Evolutionary conservation across 2,888 invertebrate genomes (phyloP).

Genomic region (Penaeus monodon): DNA sequence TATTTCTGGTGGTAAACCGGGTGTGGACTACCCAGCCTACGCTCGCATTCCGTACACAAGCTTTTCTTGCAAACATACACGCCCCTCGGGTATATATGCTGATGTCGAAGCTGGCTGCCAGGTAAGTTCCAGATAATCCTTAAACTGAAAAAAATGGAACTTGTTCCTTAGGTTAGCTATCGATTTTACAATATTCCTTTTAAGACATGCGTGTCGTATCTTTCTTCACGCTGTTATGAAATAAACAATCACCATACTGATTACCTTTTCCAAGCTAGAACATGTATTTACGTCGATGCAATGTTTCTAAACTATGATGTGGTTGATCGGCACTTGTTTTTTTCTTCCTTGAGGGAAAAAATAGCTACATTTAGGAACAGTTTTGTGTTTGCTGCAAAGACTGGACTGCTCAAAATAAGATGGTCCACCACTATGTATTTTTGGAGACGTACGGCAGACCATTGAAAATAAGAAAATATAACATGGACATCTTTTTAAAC

Average conservation of each 20-base stretch:
- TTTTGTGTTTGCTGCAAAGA: too few relatives aligned
- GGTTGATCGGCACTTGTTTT: too few relatives aligned
- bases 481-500: too few relatives aligned
- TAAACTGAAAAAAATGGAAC: not conserved
- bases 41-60: constrained; percentile 82
- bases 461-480: too few relatives aligned
- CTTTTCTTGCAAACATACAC: constrained; percentile 84
- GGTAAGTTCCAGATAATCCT: constrained; percentile 71
- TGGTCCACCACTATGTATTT: too few relatives aligned
- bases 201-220: not conserved
- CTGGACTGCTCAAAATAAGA: too few relatives aligned
- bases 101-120: constrained; percentile 90
- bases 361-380: too few relatives aligned
- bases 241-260: too few relatives aligned
- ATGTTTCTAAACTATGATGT: not conserved
- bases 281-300: not conserved
- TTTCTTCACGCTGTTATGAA: too few relatives aligned
- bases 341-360: too few relatives aligned
- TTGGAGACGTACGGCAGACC: too few relatives aligned
- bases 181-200: not conserved
- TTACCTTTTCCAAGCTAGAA: too few relatives aligned
- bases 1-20: constrained; percentile 75
- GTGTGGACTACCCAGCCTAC: constrained; percentile 85
- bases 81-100: constrained; percentile 90
- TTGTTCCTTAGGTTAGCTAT: not conserved